Base-by-base conservation (phyloP, 2,113 vertebrate species). In the Taxidea taxus region DNA sequence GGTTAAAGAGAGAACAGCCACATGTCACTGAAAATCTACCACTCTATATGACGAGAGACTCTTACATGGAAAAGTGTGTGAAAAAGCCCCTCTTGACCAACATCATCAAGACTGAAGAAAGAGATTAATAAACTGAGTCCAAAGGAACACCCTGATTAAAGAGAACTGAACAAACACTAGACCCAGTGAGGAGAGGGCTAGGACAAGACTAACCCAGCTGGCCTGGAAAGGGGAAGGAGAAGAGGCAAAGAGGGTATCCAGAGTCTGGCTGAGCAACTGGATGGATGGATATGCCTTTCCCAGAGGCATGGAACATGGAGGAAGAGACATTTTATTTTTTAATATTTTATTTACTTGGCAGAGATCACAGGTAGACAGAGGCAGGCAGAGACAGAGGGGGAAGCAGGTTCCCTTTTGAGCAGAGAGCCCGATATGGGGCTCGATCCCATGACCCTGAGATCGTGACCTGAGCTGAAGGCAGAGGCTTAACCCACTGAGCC, bases 1-100 rank as follows among this genome's bases (percentile, higher is more conserved):
- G 37, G 77, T 10, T 91, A 47, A 58, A 92, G 68, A 90, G 54
- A 80, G 8, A 64, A 70, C 51, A 90, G 66, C 18, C 23, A 56
- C 14, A 4, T 4, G 29, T 80, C 27, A 31, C 4, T 58, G 60
- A 44, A 88, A 75, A 64, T 16, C 37, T 3, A 87, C 14, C 4
- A 7, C 31, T 78, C 39, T 27, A 0, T 3, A 10, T 25, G 51
- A 62, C 15, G 47, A 93, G 44, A 92, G 66, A n/a, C 37, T 37
- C n/a, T n/a, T 49, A 77, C 16, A 0, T 1, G 34, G 12, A 58
- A 51, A 39, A 42, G 37, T 51, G 56, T 81, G 23, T 70, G 54
- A 62, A 87, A 92, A 47, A 77, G 51, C 4, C 58, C 49, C 77
- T 25, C 2, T 86, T 49, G 81, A 66, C 15, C 16, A 54, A 18